phyloP scores from a whole-genome alignment of 2,113 vertebrate genomes.

The Nymphicus hollandicus region DNA sequence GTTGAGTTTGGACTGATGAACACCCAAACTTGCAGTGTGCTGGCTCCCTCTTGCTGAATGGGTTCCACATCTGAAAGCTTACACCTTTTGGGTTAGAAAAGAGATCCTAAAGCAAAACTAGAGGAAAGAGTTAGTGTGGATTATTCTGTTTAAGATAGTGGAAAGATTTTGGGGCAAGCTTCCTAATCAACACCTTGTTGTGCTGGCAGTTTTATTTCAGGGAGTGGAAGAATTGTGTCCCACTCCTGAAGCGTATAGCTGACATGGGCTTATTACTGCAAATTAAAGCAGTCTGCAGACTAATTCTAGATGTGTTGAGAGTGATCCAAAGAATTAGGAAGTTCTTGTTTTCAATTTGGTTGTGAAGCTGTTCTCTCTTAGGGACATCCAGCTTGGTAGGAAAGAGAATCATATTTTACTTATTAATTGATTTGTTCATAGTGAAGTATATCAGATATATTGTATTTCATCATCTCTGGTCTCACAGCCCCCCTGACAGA shows the following conservation, averaged over 20 bases:
- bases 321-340: not conserved
- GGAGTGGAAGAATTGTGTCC: not conserved
- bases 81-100: not conserved
- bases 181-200: not conserved
- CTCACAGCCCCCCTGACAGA: not conserved
- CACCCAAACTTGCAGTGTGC: not conserved
- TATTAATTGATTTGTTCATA: not conserved
- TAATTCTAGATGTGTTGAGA: not conserved
- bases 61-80: not conserved
- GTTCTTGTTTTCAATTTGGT: not conserved
- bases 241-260: not conserved
- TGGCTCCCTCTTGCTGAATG: not conserved
- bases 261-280: not conserved
- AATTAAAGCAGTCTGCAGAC: not conserved
- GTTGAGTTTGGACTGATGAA: not conserved
- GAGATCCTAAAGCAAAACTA: not conserved
- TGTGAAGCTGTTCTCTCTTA: not conserved
- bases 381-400: not conserved
- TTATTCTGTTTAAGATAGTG: not conserved
- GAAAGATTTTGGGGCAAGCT: not conserved
- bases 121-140: not conserved
- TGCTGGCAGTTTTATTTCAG: not conserved
- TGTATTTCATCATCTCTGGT: not conserved
- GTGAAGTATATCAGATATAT: not conserved
- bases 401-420: not conserved